These are phyloP conservation scores for Murina feae DNA, from an alignment of 2,113 vertebrate genomes.

Conservation along the genomic window DNA sequence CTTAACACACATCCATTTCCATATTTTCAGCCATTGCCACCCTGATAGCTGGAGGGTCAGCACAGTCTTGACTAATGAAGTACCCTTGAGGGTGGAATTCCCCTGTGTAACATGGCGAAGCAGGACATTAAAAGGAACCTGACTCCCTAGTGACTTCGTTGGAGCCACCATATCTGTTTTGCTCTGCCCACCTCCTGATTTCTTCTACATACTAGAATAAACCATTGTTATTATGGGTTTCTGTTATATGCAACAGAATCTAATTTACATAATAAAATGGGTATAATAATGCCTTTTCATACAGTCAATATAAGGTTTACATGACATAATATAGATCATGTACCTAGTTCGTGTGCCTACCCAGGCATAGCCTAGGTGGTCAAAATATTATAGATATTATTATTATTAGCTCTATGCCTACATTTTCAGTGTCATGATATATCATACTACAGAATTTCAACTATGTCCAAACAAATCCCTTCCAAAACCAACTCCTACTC, in stretches of 20 bases:
- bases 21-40: background rate
- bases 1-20: background rate
- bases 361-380: background rate
- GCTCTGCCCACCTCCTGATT: background rate
- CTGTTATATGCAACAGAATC: background rate
- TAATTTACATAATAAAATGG: background rate
- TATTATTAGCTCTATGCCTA: background rate
- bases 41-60: background rate
- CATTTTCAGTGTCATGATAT: background rate
- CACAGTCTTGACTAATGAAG: background rate
- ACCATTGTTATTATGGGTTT: background rate
- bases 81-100: background rate
- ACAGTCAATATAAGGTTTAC: background rate
- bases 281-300: background rate
- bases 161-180: background rate
- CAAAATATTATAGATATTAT: background rate
- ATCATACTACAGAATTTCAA: background rate
- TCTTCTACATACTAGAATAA: background rate
- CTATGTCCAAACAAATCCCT: background rate
- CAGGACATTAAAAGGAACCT: background rate
- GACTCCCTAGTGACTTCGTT: background rate
- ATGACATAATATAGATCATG: background rate
- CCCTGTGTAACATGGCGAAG: background rate
- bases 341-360: background rate
- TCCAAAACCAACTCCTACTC: background rate